Percentiles rank a stretch among this genome's conserved stretches.
phyloP scores from a whole-genome alignment of 1,140 invertebrate species.

The Drosophila murphyi region DNA sequence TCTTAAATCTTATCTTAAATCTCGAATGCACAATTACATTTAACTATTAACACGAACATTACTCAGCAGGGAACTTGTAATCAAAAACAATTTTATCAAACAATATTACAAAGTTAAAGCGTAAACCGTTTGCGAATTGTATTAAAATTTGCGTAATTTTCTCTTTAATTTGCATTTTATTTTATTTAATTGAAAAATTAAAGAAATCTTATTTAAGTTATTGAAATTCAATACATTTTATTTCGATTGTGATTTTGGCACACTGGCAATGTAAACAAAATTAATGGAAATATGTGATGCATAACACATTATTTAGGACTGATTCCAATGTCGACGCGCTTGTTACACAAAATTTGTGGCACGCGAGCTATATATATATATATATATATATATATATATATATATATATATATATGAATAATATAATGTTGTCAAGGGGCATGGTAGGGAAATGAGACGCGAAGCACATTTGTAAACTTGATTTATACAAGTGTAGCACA shows the following conservation, averaged over 20 bases:
- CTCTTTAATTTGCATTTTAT: background rate
- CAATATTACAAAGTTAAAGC: background rate
- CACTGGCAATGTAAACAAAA: slow-evolving; percentile 32
- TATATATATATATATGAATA: no score
- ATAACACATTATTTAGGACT: slow-evolving; percentile 21
- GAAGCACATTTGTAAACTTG: slow-evolving; percentile 31
- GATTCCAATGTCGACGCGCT: slow-evolving; percentile 29
- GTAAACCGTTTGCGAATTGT: background rate
- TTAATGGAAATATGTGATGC: slow-evolving; percentile 22
- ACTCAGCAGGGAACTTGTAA: background rate
- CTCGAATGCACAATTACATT: background rate
- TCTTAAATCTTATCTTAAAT: background rate
- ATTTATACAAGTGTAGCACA: slow-evolving; percentile 61
- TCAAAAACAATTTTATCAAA: background rate
- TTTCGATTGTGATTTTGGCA: slow-evolving; percentile 31
- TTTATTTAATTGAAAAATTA: background rate
- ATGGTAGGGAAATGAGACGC: background rate
- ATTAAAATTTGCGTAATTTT: background rate
- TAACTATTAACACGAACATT: background rate
- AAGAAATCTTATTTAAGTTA: background rate
- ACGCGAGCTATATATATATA: slow-evolving; percentile 41
- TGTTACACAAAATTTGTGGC: slow-evolving; percentile 40
- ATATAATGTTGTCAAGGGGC: slow-evolving; percentile 23
- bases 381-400: no score
- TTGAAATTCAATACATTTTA: background rate